phyloP scores from a whole-genome alignment of 2,113 vertebrate genomes.

The Malurus melanocephalus region DNA sequence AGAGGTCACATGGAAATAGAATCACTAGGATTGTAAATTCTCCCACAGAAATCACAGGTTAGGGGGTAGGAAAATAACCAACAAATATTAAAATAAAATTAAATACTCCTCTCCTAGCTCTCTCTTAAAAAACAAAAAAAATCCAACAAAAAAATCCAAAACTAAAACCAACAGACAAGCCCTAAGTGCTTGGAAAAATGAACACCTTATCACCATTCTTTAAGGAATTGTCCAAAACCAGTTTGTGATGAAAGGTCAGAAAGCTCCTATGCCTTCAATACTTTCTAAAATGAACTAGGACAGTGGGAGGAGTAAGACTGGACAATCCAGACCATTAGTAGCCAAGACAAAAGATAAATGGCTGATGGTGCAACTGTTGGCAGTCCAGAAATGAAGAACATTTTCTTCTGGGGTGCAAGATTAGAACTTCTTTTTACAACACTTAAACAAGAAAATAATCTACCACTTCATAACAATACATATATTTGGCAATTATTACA shows the following conservation, averaged over 20 bases:
- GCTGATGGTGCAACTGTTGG: not conserved
- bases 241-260: not conserved
- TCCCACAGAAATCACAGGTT: not conserved
- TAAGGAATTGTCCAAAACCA: not conserved
- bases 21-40: not conserved
- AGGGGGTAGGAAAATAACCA: not conserved
- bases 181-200: not conserved
- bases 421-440: slow-evolving; percentile 31
- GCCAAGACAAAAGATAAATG: not conserved
- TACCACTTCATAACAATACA: not conserved
- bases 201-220: not conserved
- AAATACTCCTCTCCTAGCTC: not conserved
- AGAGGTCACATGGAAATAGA: not conserved
- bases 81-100: not conserved
- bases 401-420: slow-evolving; percentile 15
- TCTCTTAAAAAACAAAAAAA: not conserved
- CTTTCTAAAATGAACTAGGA: not conserved
- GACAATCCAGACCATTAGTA: not conserved
- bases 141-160: not conserved
- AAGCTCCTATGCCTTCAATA: not conserved
- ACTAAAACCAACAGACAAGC: not conserved
- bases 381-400: not conserved
- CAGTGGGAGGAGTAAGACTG: not conserved
- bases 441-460: slow-evolving; percentile 21
- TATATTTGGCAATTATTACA: not conserved